Percentiles rank a stretch among this genome's conserved stretches.
These are phyloP conservation scores for Harpagoxenus sublaevis DNA, from an alignment of 2,888 invertebrate species.

Conservation along the genomic window DNA sequence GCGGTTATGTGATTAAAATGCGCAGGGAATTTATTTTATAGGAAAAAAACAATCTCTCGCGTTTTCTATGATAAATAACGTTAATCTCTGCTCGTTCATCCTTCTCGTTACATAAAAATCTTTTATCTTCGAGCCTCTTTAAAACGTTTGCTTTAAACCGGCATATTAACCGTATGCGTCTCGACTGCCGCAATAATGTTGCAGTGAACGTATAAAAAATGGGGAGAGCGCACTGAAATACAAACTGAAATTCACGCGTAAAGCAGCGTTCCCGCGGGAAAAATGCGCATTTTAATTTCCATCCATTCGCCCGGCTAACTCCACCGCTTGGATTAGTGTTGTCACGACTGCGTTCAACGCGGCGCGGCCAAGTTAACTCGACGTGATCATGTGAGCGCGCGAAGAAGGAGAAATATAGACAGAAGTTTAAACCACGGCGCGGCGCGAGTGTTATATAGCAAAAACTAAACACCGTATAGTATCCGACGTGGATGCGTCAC, in stretches of 20 bases:
- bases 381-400: background rate
- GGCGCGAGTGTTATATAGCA: constrained; percentile 60
- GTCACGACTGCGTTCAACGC: background rate
- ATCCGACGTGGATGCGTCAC: constrained; percentile 52
- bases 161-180: background rate
- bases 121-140: background rate
- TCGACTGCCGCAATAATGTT: background rate
- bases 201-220: background rate
- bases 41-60: background rate
- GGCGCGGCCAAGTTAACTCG: constrained; percentile 48
- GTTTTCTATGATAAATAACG: background rate
- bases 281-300: constrained; percentile 23
- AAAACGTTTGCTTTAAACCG: constrained; percentile 7
- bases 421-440: constrained; percentile 24
- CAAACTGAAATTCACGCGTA: background rate
- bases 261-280: background rate
- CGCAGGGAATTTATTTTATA: background rate
- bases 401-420: constrained; percentile 35
- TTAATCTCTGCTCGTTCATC: background rate
- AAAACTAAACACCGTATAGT: constrained; percentile 73
- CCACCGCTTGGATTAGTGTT: constrained; percentile 10
- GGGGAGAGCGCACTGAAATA: background rate
- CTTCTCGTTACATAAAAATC: background rate
- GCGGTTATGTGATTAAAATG: background rate
- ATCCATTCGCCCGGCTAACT: background rate